Conservation (phyloP, 2,888 invertebrate species). For the Pachliopta kotzebuea region DNA sequence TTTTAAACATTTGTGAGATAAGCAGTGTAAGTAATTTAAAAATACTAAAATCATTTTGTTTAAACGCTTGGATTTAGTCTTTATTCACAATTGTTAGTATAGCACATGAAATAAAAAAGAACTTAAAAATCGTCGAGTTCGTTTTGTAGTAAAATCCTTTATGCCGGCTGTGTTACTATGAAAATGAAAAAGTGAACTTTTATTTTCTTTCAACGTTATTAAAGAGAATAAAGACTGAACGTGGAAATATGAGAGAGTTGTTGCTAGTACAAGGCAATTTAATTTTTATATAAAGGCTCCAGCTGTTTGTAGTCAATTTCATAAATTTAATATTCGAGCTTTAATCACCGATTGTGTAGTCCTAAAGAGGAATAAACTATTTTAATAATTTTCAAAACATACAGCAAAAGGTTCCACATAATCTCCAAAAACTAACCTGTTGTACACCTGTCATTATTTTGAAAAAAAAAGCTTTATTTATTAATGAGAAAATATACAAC, state of each 20-base stretch:
- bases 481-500: no score
- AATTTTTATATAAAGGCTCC: not conserved
- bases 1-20: no score
- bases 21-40: no score
- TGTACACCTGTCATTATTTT: no score
- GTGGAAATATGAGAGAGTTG: slow-evolving; percentile 7
- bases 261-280: slow-evolving; percentile 8
- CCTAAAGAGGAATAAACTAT: no score
- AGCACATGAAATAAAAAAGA: slow-evolving; percentile 5
- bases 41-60: no score
- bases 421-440: no score
- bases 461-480: no score
- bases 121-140: slow-evolving; percentile 15
- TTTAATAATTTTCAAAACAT: no score
- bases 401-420: no score
- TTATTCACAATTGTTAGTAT: not conserved
- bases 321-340: not conserved
- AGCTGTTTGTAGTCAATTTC: not conserved
- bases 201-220: slow-evolving; percentile 15
- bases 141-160: slow-evolving; percentile 15
- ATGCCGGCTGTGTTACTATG: slow-evolving; percentile 2
- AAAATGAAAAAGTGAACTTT: slow-evolving; percentile 18
- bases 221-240: slow-evolving; percentile 13
- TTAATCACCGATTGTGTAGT: no score
- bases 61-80: no score